Evolutionary conservation across 2,888 invertebrate genomes (phyloP).

Genomic region (Autographa gamma): DNA sequence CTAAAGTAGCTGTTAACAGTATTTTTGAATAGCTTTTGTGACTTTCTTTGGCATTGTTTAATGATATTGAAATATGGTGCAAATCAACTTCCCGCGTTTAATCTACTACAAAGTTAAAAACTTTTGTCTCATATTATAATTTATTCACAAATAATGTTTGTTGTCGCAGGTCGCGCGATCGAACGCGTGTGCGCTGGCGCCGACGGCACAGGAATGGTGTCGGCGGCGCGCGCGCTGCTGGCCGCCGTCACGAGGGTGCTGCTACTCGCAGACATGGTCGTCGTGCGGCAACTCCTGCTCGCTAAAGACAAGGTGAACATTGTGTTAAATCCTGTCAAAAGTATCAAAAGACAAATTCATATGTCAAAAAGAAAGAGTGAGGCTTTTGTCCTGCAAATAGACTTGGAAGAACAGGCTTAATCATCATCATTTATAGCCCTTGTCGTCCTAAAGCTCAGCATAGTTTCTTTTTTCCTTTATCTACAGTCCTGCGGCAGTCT

Average conservation of each 20-base stretch:
- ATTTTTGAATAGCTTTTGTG: slow-evolving; percentile 9
- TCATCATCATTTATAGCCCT: no score
- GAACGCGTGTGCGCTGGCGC: slow-evolving; percentile 96
- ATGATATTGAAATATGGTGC: background rate
- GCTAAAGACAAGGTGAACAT: slow-evolving; percentile 97
- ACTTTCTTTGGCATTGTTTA: background rate
- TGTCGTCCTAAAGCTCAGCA: no score
- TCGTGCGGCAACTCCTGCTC: slow-evolving; percentile 97
- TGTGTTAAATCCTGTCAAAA: background rate
- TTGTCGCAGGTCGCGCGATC: slow-evolving; percentile 93
- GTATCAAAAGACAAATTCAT: no score
- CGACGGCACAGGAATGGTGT: slow-evolving; percentile 94
- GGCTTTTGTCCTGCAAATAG: no score
- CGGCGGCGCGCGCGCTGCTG: slow-evolving; percentile 97
- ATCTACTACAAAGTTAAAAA: no score
- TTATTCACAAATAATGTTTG: background rate
- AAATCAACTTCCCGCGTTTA: no score
- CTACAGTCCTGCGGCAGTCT: no score
- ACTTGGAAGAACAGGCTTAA: no score
- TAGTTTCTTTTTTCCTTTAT: no score
- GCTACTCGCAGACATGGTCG: slow-evolving; percentile 98
- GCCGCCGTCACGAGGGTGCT: slow-evolving; percentile 98
- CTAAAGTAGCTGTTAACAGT: slow-evolving; percentile 17
- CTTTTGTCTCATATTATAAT: background rate
- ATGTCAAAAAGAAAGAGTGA: no score